A percentile compares a stretch with the other conserved stretches of the same genome.
These are phyloP conservation scores for Pteronura brasiliensis DNA, from an alignment of 2,113 vertebrate species.

Conservation along the genomic window DNA sequence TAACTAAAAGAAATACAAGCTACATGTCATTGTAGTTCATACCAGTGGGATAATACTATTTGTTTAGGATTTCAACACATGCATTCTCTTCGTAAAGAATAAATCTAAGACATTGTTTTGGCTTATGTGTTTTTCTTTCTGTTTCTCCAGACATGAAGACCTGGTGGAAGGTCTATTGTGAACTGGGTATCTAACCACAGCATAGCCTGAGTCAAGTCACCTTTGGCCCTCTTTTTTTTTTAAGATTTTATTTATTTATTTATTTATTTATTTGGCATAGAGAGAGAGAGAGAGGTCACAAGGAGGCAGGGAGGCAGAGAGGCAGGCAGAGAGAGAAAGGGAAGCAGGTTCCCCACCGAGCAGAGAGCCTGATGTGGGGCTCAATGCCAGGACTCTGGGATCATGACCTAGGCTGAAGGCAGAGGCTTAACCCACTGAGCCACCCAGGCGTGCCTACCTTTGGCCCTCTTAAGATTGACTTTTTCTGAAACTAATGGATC, in stretches of 20 bases:
- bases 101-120: background rate
- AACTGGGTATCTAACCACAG: background rate
- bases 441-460: background rate
- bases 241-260: too few species aligned
- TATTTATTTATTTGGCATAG: too few species aligned
- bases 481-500: background rate
- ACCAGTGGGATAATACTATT: background rate
- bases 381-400: too few species aligned
- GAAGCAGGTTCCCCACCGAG: too few species aligned
- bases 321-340: too few species aligned
- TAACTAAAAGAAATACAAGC: background rate
- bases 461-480: background rate
- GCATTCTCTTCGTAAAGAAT: background rate
- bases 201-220: accelerated
- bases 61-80: background rate
- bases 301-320: too few species aligned
- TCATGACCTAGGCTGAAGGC: too few species aligned
- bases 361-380: too few species aligned
- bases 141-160: background rate
- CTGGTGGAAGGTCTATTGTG: background rate
- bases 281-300: too few species aligned
- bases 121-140: background rate
- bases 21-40: background rate
- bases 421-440: too few species aligned
- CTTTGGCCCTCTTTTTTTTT: background rate